Percentiles rank a stretch among this genome's conserved stretches.
Evolutionary conservation across 2,888 invertebrate species (phyloP).

Genomic region (Elegia similella): DNA sequence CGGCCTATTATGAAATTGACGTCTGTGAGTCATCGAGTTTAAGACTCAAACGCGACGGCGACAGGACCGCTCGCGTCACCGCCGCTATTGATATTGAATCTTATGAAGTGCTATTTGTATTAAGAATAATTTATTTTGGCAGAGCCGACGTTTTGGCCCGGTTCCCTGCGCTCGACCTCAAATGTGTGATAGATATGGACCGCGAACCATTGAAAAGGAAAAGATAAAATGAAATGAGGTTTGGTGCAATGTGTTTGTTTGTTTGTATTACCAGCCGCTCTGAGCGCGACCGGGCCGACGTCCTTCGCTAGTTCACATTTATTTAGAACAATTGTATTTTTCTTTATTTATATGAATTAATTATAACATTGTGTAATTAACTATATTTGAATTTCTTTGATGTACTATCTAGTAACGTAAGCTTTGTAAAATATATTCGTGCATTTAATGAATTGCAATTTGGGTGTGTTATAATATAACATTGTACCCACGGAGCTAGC

Average conservation of each 20-base stretch:
- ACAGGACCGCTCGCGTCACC: too few relatives aligned
- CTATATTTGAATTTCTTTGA: conserved; percentile 39
- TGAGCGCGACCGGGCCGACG: too few relatives aligned
- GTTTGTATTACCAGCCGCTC: too few relatives aligned
- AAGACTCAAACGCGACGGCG: too few relatives aligned
- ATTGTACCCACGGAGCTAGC: not conserved
- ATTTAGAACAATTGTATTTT: conserved; percentile 14
- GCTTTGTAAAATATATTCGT: conserved; percentile 44
- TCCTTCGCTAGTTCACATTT: not conserved
- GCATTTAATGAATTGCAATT: conserved; percentile 46
- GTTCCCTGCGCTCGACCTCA: not conserved
- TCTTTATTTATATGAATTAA: conserved; percentile 17
- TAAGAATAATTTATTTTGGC: conserved; percentile 11
- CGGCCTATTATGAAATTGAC: too few relatives aligned
- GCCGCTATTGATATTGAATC: not conserved
- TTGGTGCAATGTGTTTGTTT: too few relatives aligned
- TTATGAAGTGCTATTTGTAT: conserved; percentile 18
- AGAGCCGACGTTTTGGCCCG: not conserved
- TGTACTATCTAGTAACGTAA: conserved; percentile 29
- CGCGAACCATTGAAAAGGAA: not conserved
- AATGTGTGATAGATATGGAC: not conserved
- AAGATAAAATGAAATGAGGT: too few relatives aligned
- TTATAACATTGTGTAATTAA: conserved; percentile 33
- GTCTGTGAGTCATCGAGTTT: too few relatives aligned
- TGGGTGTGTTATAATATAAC: not conserved